Percentiles rank a stretch among this genome's conserved stretches.
Conservation (phyloP, 1,140 invertebrate species). For the Calosoma granatense region DNA sequence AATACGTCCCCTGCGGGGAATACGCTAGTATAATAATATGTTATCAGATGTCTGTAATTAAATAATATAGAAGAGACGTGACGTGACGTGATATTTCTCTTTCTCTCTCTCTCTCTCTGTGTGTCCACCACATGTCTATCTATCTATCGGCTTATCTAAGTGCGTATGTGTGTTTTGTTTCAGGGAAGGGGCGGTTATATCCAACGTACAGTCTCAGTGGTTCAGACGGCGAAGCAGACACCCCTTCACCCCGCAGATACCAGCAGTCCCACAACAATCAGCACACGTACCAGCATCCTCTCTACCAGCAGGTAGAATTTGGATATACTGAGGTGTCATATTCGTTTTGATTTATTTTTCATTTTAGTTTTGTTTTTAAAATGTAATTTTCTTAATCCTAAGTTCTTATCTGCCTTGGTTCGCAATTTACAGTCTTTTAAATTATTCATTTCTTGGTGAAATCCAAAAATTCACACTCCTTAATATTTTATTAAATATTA, state of each 20-base stretch:
- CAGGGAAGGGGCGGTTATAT: slow-evolving; percentile 52
- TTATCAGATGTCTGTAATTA: neutral
- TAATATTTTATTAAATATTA: no score
- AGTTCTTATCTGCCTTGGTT: no score
- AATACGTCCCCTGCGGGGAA: neutral
- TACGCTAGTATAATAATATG: neutral
- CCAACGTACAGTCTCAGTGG: slow-evolving; percentile 53
- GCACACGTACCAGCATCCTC: slow-evolving; percentile 36
- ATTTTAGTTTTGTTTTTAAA: neutral
- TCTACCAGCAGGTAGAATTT: slow-evolving; percentile 32
- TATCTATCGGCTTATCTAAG: neutral
- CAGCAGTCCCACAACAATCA: slow-evolving; percentile 30
- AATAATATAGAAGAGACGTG: neutral
- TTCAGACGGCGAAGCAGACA: slow-evolving; percentile 51
- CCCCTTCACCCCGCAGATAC: slow-evolving; percentile 34
- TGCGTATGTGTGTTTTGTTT: neutral
- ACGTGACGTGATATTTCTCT: no score
- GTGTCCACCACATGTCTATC: neutral
- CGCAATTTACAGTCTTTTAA: no score
- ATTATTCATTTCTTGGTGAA: no score
- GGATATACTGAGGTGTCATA: neutral
- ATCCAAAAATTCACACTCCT: no score
- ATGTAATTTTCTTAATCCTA: no score
- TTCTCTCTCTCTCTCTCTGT: no score
- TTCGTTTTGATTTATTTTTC: no score